Conservation (phyloP, 2,113 vertebrate genomes). For the Addax nasomaculatus region DNA sequence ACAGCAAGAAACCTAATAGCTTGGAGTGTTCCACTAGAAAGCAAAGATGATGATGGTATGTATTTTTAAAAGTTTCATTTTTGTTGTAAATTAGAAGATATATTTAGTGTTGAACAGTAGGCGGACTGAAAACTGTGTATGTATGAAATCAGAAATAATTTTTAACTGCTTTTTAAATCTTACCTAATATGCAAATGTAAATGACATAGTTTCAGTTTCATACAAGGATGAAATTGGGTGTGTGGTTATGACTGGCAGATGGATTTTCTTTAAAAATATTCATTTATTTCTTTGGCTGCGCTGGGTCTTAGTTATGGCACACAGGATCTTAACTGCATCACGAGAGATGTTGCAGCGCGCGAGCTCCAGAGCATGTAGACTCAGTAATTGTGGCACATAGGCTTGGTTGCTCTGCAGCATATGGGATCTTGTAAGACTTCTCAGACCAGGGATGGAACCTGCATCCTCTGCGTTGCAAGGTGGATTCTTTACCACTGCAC, state of each 20-base stretch:
- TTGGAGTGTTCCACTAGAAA: slow-evolving; percentile 96
- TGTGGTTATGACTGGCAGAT: not conserved
- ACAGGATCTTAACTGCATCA: not conserved
- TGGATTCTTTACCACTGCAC: not conserved
- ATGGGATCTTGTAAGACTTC: not conserved
- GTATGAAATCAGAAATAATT: not conserved
- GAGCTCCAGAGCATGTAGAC: not conserved
- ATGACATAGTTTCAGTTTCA: slow-evolving; percentile 11
- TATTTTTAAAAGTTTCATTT: slow-evolving; percentile 2
- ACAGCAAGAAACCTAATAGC: slow-evolving; percentile 96
- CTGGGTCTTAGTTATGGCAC: not conserved
- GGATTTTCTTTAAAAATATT: not conserved
- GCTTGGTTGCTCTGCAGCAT: not conserved
- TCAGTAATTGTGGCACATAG: not conserved
- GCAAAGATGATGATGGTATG: slow-evolving; percentile 95
- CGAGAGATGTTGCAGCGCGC: accelerated
- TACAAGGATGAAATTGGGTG: not conserved
- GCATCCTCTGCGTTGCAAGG: not conserved
- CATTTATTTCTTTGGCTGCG: not conserved
- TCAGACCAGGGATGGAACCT: not conserved
- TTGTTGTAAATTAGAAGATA: not conserved
- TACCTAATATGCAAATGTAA: not conserved
- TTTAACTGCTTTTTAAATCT: not conserved
- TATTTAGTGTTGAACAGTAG: not conserved
- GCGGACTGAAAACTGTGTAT: not conserved